Base-by-base conservation (phyloP, 2,797 vertebrate species). In the Emys orbicularis region DNA sequence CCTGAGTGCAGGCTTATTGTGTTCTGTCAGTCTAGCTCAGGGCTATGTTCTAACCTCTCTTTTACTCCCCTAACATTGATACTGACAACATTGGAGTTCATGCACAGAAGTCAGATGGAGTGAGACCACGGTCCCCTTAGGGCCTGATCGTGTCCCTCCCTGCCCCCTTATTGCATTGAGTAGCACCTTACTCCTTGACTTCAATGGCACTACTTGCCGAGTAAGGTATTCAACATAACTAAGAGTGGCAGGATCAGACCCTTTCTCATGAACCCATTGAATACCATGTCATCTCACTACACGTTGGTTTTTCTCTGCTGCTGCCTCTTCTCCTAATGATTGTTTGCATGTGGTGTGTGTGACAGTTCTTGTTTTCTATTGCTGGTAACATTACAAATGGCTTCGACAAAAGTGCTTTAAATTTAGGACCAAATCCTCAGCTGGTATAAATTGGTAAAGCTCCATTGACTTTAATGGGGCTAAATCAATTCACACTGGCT, bases 341-440 rank as follows among this genome's bases (percentile, higher is more conserved):
- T 81, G 19, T 84, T 91, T 47, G 50, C 59, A 29, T 56, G 5
- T 54, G 57, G 57, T 59, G 29, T 47, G 41, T 76, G 41, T 16
- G 25, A 76, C 41, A 15, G 72, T 44, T 29, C 5, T 76, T 29
- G 41, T 76, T 47, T 47, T 29, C 41, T 19, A 68, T 37, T 68
- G n/a, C 65, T 68, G 65, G 59, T 94, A 72, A 93, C 90, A 89
- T 34, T 90, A 52, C 54, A 91, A 68, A 83, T 83, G 21, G 81
- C 0, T 77, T 49, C 8, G 27, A 49, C 44, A 77, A 0, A 19
- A 79, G 79, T 13, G 94, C 95, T 81, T 91, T 49, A 49, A 5
- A 77, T 77, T 77, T 83, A 5, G 3, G 89, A 87, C 44, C 65
- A 95, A 49, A 86, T 91, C 56, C 74, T 93, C 79, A 91, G 83